phyloP scores from a whole-genome alignment of 2,797 vertebrate species.

The Coranthus polyacanthus region DNA sequence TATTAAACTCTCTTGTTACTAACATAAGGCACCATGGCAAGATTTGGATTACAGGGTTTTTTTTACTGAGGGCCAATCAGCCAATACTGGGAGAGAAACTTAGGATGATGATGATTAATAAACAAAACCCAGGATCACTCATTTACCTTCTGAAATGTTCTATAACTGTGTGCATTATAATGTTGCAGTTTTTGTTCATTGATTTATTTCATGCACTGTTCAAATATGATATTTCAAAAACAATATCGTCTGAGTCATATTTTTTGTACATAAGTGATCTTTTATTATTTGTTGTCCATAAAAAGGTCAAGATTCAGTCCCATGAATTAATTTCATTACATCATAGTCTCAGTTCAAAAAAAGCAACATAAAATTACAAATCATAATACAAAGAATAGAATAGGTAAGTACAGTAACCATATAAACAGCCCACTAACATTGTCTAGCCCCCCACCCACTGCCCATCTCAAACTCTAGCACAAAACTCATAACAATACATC shows the following conservation, averaged over 20 bases:
- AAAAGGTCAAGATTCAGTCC: slow-evolving; percentile 86
- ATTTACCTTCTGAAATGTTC: neutral
- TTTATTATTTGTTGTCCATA: slow-evolving; percentile 81
- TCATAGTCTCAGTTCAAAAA: slow-evolving; percentile 83
- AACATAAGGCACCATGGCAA: neutral
- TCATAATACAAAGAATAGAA: slow-evolving; percentile 85
- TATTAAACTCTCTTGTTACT: slow-evolving; percentile 4
- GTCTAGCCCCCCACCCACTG: slow-evolving; percentile 56
- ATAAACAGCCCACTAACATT: slow-evolving; percentile 81
- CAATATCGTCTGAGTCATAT: slow-evolving; percentile 1
- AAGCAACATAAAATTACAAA: slow-evolving; percentile 86
- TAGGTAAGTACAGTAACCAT: slow-evolving; percentile 85
- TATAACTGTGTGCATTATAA: neutral
- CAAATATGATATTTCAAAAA: slow-evolving; percentile 24
- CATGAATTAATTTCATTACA: slow-evolving; percentile 84
- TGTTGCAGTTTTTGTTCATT: neutral
- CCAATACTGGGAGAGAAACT: no score
- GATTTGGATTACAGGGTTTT: no score
- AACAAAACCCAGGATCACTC: no score
- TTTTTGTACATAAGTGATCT: slow-evolving; percentile 82
- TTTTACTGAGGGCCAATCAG: no score
- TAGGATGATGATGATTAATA: no score
- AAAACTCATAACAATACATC: slow-evolving; percentile 83
- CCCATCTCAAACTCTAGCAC: slow-evolving; percentile 78
- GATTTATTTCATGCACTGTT: neutral